Evolutionary conservation across 2,113 vertebrate species (phyloP), one percentile per base, ranked within the genome.

Genomic region (Gulo gulo): DNA sequence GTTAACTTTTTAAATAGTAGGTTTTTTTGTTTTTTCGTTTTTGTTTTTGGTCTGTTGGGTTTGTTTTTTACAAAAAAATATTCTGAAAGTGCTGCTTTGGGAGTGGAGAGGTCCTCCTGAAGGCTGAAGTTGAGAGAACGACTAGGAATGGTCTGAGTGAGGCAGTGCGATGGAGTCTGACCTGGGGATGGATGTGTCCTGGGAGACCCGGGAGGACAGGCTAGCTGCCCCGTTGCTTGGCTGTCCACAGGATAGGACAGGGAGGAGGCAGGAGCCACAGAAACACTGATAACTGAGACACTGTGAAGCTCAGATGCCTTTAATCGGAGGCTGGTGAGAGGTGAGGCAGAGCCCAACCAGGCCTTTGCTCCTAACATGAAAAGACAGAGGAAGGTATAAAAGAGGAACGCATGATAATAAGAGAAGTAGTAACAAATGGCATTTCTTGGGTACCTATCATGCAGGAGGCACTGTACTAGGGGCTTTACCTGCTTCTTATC

Each of bases 271-370:
- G 61, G 39, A 61, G 69, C 34, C 31, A 0, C 61, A 20, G 69
- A 71, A 71, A 23, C 23, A 39, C 12, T 24, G 63, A 7, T 34
- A 61, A 23, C n/a, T 6, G 74, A 57, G 86, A 36, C 57, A 6
- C 3, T 0, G 21, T 7, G 2, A 24, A 80, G 63, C 39, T 16
- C 12, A 0, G 0, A 1, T 1, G 7, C 50, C 31, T 74, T 61
- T 76, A 52, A 36, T 42, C 50, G n/a, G 7, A 71, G 82, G 47
- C 50, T 14, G 52, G 7, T 42, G 7, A 59, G 55, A 21, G 55
- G 47, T 12, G 55, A 21, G 55, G 47, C 9, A 4, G 18, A 10
- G 45, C 50, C 52, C 39, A 78, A 87, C 59, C 42, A 50, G 69
- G 52, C 26, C 78, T 95, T 84, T 84, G 82, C 91, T 73, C 1